phyloP scores from a whole-genome alignment of 2,113 vertebrate species.

The Halcyon senegalensis region DNA sequence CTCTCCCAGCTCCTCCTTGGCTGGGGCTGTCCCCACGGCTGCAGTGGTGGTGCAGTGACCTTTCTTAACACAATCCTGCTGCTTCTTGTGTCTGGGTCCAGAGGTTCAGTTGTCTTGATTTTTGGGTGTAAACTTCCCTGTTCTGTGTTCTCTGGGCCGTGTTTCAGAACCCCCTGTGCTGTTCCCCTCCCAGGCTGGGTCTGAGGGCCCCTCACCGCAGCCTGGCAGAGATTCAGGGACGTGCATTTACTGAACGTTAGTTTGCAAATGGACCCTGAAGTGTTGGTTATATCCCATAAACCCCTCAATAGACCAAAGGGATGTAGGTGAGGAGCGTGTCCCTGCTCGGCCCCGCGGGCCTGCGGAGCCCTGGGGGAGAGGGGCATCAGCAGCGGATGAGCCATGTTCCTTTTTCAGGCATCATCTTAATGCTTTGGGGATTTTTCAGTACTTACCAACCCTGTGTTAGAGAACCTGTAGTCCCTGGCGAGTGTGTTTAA shows the following conservation, averaged over 20 bases:
- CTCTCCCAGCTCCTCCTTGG: too few species aligned
- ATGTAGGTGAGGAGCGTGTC: neutral
- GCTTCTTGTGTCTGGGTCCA: neutral
- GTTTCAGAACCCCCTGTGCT: fast-evolving
- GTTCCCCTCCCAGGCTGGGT: neutral
- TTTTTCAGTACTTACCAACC: neutral
- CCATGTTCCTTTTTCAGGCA: neutral
- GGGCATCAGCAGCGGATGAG: fast-evolving
- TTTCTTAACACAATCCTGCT: too few species aligned
- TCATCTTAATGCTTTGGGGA: neutral
- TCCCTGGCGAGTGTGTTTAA: neutral
- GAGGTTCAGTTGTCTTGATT: too few species aligned
- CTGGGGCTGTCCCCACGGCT: too few species aligned
- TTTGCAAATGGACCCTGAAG: neutral
- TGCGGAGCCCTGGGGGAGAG: neutral
- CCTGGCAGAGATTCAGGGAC: fast-evolving
- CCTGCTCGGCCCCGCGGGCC: fast-evolving
- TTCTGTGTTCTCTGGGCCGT: fast-evolving
- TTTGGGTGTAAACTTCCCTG: fast-evolving
- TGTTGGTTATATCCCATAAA: neutral
- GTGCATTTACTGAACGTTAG: fast-evolving
- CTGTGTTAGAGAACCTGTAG: fast-evolving
- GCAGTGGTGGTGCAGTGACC: too few species aligned
- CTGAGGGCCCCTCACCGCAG: neutral
- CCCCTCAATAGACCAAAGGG: fast-evolving